Base-by-base conservation (phyloP, 2,797 vertebrate species). In the Babyrousa celebensis region DNA sequence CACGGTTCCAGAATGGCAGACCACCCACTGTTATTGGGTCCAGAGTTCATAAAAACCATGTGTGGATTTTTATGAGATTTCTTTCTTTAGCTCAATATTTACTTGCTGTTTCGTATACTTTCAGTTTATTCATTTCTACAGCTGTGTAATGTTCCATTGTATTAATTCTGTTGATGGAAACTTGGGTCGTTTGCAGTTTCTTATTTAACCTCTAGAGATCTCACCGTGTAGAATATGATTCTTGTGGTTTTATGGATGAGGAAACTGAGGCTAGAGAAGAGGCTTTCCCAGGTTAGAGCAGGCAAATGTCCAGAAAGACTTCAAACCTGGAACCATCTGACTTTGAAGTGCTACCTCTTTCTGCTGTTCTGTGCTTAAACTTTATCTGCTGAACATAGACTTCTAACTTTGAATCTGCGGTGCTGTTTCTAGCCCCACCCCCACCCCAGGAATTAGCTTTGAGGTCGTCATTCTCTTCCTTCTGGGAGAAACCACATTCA, bases 1-100 rank as follows among this genome's bases (percentile, higher is more conserved):
- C 1, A 12, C 15, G 83, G 27, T 2, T 43, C 18, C 6, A 0
- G 25, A 74, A 48, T 54, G 43, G 43, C 43, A 48, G 43, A 48
- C 43, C 43, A 48, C 43, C 43, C 43, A 48, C 43, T 4, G 1
- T 25, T 25, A 1, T 14, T 18, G 83, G 27, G 2, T 43, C 18
- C 6, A 0, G 25, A 74, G 54, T 54, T 48, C 20, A 0, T 3
- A 65, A 52, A 0, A 25, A 15, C 23, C 54, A 16, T 2, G 9
- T 43, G 1, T 67, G 48, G n/a, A 20, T 79, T 78, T 60, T 65
- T 21, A 17, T 12, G 17, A 40, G 54, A 29, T 62, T 77, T 63
- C 11, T 78, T 62, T 67, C 40, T 94, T 71, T 29, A 32, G 1
- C 16, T 27, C 60, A 16, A 32, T 12, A 68, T 6, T 71, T 74